These are phyloP conservation scores for Siphonodentalium dalli DNA, from an alignment of 2,888 invertebrate genomes.

Conservation along the genomic window DNA sequence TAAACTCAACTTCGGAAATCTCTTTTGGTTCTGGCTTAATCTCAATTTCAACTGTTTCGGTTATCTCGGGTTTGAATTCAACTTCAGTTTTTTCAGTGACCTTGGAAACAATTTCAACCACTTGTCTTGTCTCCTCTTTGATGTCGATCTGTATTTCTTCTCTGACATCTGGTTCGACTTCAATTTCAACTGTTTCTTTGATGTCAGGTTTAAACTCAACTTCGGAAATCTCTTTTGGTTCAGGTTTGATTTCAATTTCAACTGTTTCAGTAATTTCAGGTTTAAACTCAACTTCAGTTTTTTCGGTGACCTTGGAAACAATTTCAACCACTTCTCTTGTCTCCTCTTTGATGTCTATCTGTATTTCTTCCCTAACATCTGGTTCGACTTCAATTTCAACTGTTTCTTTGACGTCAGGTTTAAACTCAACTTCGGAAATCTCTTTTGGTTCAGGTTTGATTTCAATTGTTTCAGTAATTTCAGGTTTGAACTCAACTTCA, in stretches of 20 bases:
- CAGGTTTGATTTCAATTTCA: slow-evolving; percentile 11
- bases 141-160: slow-evolving; percentile 3
- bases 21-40: no score
- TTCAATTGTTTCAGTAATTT: slow-evolving; percentile 5
- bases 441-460: slow-evolving; percentile 15
- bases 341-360: not conserved
- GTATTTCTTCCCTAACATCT: slow-evolving; percentile 8
- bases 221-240: slow-evolving; percentile 5
- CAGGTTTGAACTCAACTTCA: slow-evolving; percentile 4
- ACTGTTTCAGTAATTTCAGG: slow-evolving; percentile 6
- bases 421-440: slow-evolving; percentile 1
- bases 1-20: no score
- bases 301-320: slow-evolving; percentile 7
- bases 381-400: not conserved
- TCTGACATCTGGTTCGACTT: not conserved
- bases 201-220: no score
- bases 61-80: slow-evolving; percentile 5
- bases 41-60: not conserved
- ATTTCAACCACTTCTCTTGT: not conserved
- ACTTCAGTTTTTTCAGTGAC: slow-evolving; percentile 14
- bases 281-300: slow-evolving; percentile 3
- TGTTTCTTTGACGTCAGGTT: slow-evolving; percentile 9
- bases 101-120: slow-evolving; percentile 1
- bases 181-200: not conserved
- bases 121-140: slow-evolving; percentile 1